Percentiles rank a stretch among this genome's conserved stretches.
These are phyloP conservation scores for Choloepus hoffmanni DNA, from an alignment of 2,113 vertebrate genomes.

Conservation along the genomic window DNA sequence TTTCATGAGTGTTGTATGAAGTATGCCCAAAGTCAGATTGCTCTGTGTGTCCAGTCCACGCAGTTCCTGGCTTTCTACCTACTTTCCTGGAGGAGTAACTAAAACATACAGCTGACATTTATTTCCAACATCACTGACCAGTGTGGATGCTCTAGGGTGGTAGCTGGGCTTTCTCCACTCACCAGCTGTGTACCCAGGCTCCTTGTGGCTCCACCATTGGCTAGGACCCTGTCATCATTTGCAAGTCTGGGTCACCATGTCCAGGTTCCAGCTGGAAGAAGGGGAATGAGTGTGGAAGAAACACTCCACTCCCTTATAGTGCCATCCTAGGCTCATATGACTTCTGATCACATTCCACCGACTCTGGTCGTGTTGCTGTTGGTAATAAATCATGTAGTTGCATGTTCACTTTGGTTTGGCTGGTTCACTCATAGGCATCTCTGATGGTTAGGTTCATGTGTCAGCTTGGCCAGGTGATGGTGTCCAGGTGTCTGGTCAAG, in stretches of 20 bases:
- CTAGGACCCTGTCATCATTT: background rate
- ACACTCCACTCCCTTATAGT: background rate
- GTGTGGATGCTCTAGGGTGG: background rate
- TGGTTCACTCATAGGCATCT: background rate
- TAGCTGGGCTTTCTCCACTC: background rate
- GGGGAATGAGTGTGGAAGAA: background rate
- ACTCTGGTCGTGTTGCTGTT: background rate
- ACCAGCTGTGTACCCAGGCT: background rate
- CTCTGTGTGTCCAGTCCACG: too few species aligned
- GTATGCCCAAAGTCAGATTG: too few species aligned
- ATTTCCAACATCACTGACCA: background rate
- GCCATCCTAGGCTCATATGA: background rate
- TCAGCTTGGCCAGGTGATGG: too few species aligned
- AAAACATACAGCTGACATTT: too few species aligned
- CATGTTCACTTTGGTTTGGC: background rate
- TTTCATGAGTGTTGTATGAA: too few species aligned
- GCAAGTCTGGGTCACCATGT: background rate
- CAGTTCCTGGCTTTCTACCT: too few species aligned
- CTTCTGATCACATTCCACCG: background rate
- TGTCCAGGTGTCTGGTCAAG: too few species aligned
- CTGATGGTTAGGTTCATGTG: too few species aligned
- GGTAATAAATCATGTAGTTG: background rate
- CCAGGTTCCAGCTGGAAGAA: background rate
- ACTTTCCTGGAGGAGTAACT: too few species aligned
- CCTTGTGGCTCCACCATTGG: background rate